Conservation (phyloP, 2,113 vertebrate genomes). For the Aphyosemion australe region DNA sequence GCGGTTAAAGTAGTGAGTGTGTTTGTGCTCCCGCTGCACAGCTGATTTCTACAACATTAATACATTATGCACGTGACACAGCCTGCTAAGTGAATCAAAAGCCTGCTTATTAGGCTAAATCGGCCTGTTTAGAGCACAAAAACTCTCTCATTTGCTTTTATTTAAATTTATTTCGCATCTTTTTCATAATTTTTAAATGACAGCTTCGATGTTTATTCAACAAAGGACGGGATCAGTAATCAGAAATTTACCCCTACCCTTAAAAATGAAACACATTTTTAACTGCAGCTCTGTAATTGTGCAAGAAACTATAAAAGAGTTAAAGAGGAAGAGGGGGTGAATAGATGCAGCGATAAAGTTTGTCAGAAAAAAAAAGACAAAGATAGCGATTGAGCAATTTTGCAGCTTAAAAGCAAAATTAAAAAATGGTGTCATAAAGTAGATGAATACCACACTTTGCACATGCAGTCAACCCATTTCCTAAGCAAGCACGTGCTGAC, state of each 20-base stretch:
- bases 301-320: constrained; percentile 28
- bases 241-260: not conserved
- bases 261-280: constrained; percentile 13
- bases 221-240: constrained; percentile 7
- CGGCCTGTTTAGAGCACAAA: constrained; percentile 24
- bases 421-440: constrained; percentile 11
- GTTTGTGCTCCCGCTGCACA: constrained; percentile 25
- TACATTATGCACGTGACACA: constrained; percentile 62
- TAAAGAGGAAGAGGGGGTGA: constrained; percentile 44
- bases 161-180: constrained; percentile 39
- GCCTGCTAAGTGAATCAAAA: constrained; percentile 34
- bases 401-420: constrained; percentile 19
- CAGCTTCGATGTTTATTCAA: constrained; percentile 5
- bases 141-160: constrained; percentile 35
- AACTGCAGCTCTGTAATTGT: constrained; percentile 20
- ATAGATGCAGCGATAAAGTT: constrained; percentile 42
- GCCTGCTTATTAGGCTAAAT: constrained; percentile 58
- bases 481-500: constrained; percentile 26
- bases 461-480: constrained; percentile 1
- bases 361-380: constrained; percentile 31
- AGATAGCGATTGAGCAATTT: constrained; percentile 31
- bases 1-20: constrained; percentile 10
- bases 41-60: constrained; percentile 59
- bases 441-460: not conserved
- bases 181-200: constrained; percentile 26